Conservation (phyloP, 2,888 invertebrate genomes). For the Caenorhabditis angaria region DNA sequence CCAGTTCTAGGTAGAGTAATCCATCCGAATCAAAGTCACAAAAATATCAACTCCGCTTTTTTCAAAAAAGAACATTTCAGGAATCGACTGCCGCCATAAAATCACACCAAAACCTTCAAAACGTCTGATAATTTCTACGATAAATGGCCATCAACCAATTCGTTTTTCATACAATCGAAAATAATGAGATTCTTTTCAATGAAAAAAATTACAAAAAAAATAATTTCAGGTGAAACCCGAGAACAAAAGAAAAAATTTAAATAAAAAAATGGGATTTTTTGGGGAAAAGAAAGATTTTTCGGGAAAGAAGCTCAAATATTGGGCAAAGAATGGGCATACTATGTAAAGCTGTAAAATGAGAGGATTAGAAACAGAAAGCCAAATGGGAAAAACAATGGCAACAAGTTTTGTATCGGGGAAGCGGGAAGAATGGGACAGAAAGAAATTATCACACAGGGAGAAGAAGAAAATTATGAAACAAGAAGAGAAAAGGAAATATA, state of each 20-base stretch:
- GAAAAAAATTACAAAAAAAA: not conserved
- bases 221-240: not conserved
- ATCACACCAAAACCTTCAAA: constrained; percentile 15
- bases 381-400: constrained; percentile 9
- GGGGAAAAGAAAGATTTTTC: not conserved
- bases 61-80: constrained; percentile 14
- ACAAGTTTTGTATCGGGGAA: constrained; percentile 23
- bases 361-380: constrained; percentile 5
- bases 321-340: constrained; percentile 3
- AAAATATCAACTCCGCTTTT: too few relatives aligned
- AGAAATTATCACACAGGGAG: not conserved
- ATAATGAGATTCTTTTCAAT: constrained; percentile 4
- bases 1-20: too few relatives aligned
- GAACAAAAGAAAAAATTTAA: not conserved
- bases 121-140: constrained; percentile 37
- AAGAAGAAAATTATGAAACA: constrained; percentile 1
- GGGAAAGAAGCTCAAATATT: constrained; percentile 25
- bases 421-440: not conserved
- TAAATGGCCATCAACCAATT: constrained; percentile 33
- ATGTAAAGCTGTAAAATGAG: constrained; percentile 5
- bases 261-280: not conserved
- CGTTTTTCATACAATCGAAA: constrained; percentile 25
- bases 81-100: constrained; percentile 14
- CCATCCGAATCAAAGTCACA: too few relatives aligned
- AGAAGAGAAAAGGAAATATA: not conserved